Percentiles rank a stretch among this genome's conserved stretches.
Evolutionary conservation across 1,140 invertebrate species (phyloP).

Genomic region (Euura saliciscinereae): DNA sequence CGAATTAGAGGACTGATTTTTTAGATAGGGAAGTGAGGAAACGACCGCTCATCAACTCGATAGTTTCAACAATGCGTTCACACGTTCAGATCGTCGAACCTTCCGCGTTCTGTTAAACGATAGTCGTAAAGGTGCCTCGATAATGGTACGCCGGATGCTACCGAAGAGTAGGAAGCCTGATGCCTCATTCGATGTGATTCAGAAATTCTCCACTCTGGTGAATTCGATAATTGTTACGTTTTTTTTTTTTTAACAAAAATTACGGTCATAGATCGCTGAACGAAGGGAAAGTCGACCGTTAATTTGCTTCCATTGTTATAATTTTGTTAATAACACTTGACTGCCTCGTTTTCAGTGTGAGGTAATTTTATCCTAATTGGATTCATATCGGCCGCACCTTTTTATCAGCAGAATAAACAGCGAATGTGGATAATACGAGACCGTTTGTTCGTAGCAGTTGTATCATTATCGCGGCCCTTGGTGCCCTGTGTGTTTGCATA

Average conservation of each 20-base stretch:
- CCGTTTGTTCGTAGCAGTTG: too few species aligned
- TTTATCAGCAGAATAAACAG: too few species aligned
- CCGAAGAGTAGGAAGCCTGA: background rate
- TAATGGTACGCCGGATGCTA: background rate
- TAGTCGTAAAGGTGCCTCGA: background rate
- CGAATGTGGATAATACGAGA: too few species aligned
- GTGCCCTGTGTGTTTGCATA: background rate
- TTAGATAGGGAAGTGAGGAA: background rate
- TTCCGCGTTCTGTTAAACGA: background rate
- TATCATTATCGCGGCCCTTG: background rate
- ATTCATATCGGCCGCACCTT: background rate
- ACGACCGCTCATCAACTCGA: background rate
- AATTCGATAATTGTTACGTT: background rate
- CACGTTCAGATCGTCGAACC: background rate
- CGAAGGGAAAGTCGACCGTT: too few species aligned
- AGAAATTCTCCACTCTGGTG: background rate
- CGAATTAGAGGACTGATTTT: constrained; percentile 20
- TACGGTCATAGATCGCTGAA: too few species aligned
- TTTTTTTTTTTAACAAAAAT: background rate
- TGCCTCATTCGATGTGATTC: background rate
- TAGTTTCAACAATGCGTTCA: background rate
- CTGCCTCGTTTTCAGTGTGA: too few species aligned
- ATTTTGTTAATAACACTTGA: too few species aligned
- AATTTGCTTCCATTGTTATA: too few species aligned
- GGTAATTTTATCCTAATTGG: background rate